Evolutionary conservation across 2,797 vertebrate genomes (phyloP).

Genomic region (Smutsia temminckii): DNA sequence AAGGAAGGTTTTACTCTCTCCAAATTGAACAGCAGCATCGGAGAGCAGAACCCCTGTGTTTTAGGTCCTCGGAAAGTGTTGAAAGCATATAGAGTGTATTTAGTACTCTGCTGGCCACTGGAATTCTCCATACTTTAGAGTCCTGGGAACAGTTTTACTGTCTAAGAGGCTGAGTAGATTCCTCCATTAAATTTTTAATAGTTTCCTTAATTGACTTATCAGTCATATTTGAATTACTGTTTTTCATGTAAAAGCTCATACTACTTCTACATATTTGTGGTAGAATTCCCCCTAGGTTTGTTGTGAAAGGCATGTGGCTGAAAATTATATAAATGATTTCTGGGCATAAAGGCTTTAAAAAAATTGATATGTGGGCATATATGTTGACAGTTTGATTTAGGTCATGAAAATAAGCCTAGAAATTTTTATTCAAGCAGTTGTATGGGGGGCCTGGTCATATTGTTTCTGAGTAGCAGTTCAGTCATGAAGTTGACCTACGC

Average conservation of each 20-base stretch:
- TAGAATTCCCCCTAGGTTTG: neutral
- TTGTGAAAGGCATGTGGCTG: neutral
- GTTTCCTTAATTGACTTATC: neutral
- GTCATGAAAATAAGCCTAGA: constrained; percentile 32
- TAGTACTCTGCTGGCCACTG: neutral
- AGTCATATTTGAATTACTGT: neutral
- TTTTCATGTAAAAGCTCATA: neutral
- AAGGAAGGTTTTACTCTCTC: neutral
- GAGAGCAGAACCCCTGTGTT: neutral
- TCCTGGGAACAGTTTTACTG: neutral
- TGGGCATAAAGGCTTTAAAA: constrained; percentile 24
- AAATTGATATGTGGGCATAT: neutral
- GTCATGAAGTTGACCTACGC: neutral
- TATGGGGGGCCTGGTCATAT: neutral
- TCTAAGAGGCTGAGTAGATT: neutral
- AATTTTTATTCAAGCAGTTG: constrained; percentile 43
- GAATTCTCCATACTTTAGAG: neutral
- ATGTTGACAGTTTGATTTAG: constrained; percentile 50
- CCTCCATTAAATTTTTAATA: constrained; percentile 28
- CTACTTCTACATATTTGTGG: neutral
- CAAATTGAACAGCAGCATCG: neutral
- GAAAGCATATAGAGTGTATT: neutral
- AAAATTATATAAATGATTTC: neutral
- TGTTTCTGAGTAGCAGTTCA: neutral
- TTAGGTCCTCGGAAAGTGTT: neutral